Conservation (phyloP, 2,113 vertebrate genomes). For the Antechinus stuartii region DNA sequence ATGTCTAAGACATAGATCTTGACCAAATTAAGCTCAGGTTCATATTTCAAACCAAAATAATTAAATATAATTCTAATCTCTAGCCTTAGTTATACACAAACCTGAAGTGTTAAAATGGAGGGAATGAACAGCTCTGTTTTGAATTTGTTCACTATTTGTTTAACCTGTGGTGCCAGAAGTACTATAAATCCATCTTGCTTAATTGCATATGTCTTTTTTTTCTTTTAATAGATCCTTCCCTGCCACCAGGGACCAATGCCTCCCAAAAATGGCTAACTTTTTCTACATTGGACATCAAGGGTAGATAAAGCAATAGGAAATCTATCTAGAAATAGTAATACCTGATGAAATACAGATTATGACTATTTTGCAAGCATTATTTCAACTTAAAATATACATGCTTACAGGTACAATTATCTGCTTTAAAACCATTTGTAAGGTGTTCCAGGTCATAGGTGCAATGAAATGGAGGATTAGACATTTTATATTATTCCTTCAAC, state of each 20-base stretch:
- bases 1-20: background rate
- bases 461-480: background rate
- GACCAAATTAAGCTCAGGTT: slow-evolving; percentile 10
- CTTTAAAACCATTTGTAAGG: background rate
- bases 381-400: slow-evolving; percentile 64
- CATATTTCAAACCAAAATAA: slow-evolving; percentile 72
- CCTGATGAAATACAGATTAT: slow-evolving; percentile 62
- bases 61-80: slow-evolving; percentile 53
- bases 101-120: slow-evolving; percentile 66
- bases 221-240: slow-evolving; percentile 67
- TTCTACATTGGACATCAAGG: slow-evolving; percentile 66
- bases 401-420: slow-evolving; percentile 34
- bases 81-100: slow-evolving; percentile 43
- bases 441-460: background rate
- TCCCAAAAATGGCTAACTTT: slow-evolving; percentile 64
- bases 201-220: slow-evolving; percentile 59
- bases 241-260: slow-evolving; percentile 61
- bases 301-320: slow-evolving; percentile 77
- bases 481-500: background rate
- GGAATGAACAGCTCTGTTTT: slow-evolving; percentile 76
- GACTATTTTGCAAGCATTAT: slow-evolving; percentile 63
- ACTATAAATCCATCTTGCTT: slow-evolving; percentile 78
- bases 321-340: slow-evolving; percentile 79
- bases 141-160: slow-evolving; percentile 81
- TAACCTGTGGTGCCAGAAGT: slow-evolving; percentile 81